phyloP scores from a whole-genome alignment of 2,113 vertebrate species.

The Fregetta grallaria region DNA sequence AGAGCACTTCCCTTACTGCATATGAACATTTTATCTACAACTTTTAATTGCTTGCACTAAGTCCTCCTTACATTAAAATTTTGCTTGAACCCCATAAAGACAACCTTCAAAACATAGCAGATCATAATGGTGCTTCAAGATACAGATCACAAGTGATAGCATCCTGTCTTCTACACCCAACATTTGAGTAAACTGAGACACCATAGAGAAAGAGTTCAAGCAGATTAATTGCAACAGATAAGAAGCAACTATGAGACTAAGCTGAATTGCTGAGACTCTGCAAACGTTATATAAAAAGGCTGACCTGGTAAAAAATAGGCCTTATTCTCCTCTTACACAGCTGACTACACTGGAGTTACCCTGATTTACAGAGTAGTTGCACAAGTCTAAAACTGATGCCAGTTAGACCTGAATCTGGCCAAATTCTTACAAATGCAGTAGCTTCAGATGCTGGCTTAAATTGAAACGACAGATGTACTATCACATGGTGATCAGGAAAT shows the following conservation, averaged over 20 bases:
- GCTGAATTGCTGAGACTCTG: background rate
- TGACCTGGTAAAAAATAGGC: background rate
- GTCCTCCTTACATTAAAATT: background rate
- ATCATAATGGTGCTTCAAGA: background rate
- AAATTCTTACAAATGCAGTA: background rate
- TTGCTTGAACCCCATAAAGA: background rate
- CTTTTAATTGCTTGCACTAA: background rate
- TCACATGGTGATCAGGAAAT: conserved; percentile 33
- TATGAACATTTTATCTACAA: background rate
- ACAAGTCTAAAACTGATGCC: background rate
- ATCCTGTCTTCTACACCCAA: background rate
- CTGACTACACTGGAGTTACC: background rate
- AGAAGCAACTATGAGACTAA: background rate
- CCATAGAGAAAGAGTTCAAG: background rate
- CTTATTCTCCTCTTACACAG: background rate
- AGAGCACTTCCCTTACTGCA: background rate
- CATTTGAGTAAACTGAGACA: background rate
- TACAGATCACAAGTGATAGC: background rate
- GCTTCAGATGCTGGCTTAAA: conserved; percentile 30
- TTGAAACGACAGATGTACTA: conserved; percentile 33
- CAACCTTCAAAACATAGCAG: background rate
- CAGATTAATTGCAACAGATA: background rate
- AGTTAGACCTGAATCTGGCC: conserved; percentile 4
- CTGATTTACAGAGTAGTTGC: background rate
- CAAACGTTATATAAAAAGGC: background rate